A percentile compares a stretch with the other conserved stretches of the same genome.
Conservation (phyloP, 2,888 invertebrate genomes). For the Sphaerophoria rueppellii region DNA sequence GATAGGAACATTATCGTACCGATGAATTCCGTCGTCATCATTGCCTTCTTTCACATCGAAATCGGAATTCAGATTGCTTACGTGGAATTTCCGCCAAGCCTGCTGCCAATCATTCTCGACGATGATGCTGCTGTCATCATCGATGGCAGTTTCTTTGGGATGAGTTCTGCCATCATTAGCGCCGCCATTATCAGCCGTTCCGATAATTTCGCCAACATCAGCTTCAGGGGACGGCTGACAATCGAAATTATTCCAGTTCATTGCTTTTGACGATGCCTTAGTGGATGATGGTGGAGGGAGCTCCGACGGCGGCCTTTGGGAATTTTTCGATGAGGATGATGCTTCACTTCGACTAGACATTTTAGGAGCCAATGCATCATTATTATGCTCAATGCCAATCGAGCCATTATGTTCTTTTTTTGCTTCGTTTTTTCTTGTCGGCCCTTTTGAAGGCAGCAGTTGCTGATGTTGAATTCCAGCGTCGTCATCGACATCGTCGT, state of each 20-base stretch:
- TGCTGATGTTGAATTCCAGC: constrained; percentile 13
- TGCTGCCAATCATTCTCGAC: constrained; percentile 37
- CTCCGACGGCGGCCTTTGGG: neutral
- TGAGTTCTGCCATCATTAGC: constrained; percentile 47
- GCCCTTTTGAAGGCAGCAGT: neutral
- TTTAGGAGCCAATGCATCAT: constrained; percentile 48
- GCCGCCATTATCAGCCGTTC: constrained; percentile 60
- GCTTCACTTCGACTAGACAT: constrained; percentile 53
- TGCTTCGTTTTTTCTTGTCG: neutral
- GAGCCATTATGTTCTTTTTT: constrained; percentile 40
- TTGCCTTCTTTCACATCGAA: constrained; percentile 30
- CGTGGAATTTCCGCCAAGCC: constrained; percentile 45
- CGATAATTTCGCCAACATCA: constrained; percentile 60
- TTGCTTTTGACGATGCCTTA: constrained; percentile 49
- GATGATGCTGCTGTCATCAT: neutral
- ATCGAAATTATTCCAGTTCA: constrained; percentile 74
- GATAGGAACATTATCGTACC: constrained; percentile 57
- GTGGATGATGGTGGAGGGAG: constrained; percentile 10
- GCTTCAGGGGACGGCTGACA: constrained; percentile 43
- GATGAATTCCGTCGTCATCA: constrained; percentile 43
- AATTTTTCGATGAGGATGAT: constrained; percentile 33
- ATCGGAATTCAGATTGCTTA: constrained; percentile 47
- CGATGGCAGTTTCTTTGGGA: constrained; percentile 22
- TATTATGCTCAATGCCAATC: constrained; percentile 62
- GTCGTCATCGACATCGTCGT: neutral